Evolutionary conservation across 2,113 vertebrate species (phyloP), one percentile per base, ranked within the genome.

Genomic region (Oxygymnocypris stewartii): DNA sequence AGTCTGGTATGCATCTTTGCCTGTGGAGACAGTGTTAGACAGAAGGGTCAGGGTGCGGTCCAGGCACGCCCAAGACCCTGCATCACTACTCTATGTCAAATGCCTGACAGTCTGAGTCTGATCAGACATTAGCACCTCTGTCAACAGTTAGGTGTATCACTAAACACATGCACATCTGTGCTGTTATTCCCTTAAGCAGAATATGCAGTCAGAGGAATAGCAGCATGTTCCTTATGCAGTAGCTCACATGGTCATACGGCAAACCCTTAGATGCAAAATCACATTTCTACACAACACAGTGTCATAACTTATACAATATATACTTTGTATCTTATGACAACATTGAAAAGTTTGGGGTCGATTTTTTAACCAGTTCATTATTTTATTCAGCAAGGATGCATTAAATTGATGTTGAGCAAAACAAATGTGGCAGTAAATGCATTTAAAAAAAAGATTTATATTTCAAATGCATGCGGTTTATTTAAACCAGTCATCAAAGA

Each of bases 1-100:
- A 90, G 90, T 86, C 89, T 90, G 89, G 79, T 89, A 90, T 92
- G 90, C 88, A 88, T 89, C 88, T 91, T 89, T 86, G 89, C 92
- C 94, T 95, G 93, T n/a, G 85, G 87, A 92, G 75, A 87, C 82
- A 88, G 75, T 77, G 84, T 74, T 40, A 37, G 77, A 28, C 83
- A 73, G 75, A 87, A 67, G 47, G 31, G 65, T 84, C 49, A 49
- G 23, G 57, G 40, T 78, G 49, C 77, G 87, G 79, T 84, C 76
- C 79, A 82, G 84, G 77, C 79, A 91, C 57, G 59, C 89, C 79
- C 42, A 89, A 83, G 31, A 20, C 69, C 23, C 54, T 75, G n/a
- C n/a, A 75, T 65, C 35, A 31, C 51, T 49, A 67, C 51, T 81
- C 16, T 23, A 65, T 23, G 74, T 35, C 67, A 40, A 88, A 91